Conservation (phyloP, 2,888 invertebrate genomes). For the Drosophila eohydei region DNA sequence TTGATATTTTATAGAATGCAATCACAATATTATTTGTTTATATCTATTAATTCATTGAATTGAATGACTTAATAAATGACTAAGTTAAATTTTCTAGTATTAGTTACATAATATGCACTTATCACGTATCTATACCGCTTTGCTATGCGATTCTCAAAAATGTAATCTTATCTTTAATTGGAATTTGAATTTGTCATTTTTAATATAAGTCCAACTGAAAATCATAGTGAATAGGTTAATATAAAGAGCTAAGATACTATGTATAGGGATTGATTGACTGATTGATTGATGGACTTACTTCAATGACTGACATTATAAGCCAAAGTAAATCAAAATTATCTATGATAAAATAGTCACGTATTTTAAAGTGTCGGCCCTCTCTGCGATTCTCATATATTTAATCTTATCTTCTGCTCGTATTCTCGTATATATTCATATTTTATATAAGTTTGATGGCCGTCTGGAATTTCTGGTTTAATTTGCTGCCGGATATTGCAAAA, state of each 20-base stretch:
- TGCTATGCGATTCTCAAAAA: neutral
- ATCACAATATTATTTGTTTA: conserved; percentile 7
- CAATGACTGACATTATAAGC: neutral
- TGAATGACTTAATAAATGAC: neutral
- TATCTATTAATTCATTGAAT: neutral
- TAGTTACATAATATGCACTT: neutral
- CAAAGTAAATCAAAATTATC: neutral
- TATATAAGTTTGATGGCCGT: neutral
- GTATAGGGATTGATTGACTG: neutral
- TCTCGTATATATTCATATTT: neutral
- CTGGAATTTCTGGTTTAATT: conserved; percentile 25
- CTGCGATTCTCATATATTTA: conserved; percentile 2
- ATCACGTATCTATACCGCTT: neutral
- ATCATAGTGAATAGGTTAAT: no score
- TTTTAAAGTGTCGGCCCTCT: neutral
- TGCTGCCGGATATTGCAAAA: conserved; percentile 68
- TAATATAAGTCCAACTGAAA: neutral
- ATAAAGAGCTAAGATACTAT: no score
- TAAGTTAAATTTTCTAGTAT: conserved; percentile 2
- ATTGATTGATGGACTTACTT: neutral
- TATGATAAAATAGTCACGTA: neutral
- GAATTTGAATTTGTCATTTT: neutral
- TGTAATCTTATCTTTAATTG: neutral
- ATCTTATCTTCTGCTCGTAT: neutral
- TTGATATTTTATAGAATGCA: conserved; percentile 38